These are phyloP conservation scores for Cephus nigrinus DNA, from an alignment of 2,888 invertebrate genomes.

Conservation along the genomic window DNA sequence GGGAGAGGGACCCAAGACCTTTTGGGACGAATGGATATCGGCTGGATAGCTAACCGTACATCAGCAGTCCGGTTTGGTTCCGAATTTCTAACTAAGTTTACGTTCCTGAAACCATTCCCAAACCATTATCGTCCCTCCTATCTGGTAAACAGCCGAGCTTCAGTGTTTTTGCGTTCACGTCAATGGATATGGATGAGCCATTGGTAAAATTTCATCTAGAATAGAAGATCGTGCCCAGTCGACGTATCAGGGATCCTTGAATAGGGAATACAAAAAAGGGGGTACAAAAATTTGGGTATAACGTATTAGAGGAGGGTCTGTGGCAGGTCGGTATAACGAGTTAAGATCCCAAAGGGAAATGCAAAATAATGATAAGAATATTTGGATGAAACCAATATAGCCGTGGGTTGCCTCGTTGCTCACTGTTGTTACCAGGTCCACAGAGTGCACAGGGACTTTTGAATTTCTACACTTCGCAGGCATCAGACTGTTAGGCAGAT, in stretches of 20 bases:
- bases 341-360: background rate
- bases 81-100: slow-evolving; percentile 35
- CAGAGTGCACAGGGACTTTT: background rate
- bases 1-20: background rate
- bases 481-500: background rate
- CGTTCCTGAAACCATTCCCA: background rate
- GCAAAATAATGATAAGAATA: background rate
- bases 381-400: background rate
- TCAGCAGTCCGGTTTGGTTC: slow-evolving; percentile 19
- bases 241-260: background rate
- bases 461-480: slow-evolving; percentile 43
- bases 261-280: background rate
- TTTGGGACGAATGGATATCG: background rate
- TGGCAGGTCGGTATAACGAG: background rate
- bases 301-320: background rate
- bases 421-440: background rate
- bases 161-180: background rate
- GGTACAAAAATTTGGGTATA: background rate
- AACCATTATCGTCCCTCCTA: background rate
- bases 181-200: background rate
- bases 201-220: background rate
- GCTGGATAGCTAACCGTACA: slow-evolving; percentile 6
- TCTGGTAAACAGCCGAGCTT: background rate
- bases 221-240: background rate
- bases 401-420: background rate